Percentiles rank a stretch among this genome's conserved stretches.
These are phyloP conservation scores for Manis pentadactyla DNA, from an alignment of 2,797 vertebrate genomes.

Conservation along the genomic window DNA sequence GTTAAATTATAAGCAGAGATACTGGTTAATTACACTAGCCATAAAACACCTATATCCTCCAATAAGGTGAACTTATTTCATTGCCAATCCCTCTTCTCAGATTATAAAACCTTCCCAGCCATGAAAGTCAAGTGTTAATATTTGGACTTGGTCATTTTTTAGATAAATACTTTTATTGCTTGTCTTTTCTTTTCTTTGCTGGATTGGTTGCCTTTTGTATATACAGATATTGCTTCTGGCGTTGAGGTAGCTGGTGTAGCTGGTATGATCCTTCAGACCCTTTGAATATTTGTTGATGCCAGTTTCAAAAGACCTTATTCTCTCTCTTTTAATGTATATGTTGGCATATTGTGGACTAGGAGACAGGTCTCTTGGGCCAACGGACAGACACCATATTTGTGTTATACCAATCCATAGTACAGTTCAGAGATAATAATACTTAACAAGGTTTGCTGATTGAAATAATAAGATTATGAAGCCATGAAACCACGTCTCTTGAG, in stretches of 20 bases:
- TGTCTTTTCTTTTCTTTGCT: background rate
- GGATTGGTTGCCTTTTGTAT: background rate
- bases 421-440: background rate
- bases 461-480: background rate
- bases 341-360: background rate
- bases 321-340: background rate
- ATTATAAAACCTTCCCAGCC: background rate
- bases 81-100: background rate
- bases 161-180: background rate
- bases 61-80: background rate
- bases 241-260: background rate
- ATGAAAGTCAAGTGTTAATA: background rate
- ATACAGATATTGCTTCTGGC: background rate
- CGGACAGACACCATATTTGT: background rate
- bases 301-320: constrained; percentile 12
- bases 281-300: background rate
- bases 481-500: background rate
- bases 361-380: background rate
- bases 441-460: background rate
- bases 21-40: background rate
- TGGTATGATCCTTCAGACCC: background rate
- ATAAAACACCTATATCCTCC: background rate
- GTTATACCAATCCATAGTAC: background rate
- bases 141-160: background rate
- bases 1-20: constrained; percentile 20